A percentile compares a stretch with the other conserved stretches of the same genome.
Conservation (phyloP, 2,113 vertebrate genomes). For the Centropristis striata region DNA sequence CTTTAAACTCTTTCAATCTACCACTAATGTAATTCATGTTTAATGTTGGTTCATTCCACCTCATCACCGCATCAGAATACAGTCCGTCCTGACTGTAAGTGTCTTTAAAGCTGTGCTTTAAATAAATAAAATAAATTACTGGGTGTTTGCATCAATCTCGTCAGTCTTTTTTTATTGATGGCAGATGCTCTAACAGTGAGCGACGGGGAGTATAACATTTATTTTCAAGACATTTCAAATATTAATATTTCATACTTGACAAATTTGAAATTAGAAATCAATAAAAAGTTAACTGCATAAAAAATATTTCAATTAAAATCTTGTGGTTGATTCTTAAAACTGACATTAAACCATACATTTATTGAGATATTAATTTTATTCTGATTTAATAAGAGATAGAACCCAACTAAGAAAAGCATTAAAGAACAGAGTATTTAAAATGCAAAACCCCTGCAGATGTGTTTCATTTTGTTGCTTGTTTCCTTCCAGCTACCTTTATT, state of each 20-base stretch:
- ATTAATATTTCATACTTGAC: no score
- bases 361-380: neutral
- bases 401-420: neutral
- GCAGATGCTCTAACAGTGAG: neutral
- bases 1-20: neutral
- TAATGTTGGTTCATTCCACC: neutral
- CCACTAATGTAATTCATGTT: neutral
- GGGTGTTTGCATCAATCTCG: no score
- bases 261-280: no score
- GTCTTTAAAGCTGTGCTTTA: neutral
- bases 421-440: neutral
- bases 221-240: no score
- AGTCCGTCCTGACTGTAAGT: no score
- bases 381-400: no score
- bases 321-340: neutral
- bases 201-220: neutral
- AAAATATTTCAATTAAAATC: neutral
- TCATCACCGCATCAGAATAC: neutral
- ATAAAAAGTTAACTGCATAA: no score
- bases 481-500: neutral
- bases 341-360: neutral
- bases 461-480: neutral
- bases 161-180: neutral
- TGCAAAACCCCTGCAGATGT: neutral
- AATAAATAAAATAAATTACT: no score